Conservation (phyloP, 2,113 vertebrate genomes). For the Loxodonta africana region DNA sequence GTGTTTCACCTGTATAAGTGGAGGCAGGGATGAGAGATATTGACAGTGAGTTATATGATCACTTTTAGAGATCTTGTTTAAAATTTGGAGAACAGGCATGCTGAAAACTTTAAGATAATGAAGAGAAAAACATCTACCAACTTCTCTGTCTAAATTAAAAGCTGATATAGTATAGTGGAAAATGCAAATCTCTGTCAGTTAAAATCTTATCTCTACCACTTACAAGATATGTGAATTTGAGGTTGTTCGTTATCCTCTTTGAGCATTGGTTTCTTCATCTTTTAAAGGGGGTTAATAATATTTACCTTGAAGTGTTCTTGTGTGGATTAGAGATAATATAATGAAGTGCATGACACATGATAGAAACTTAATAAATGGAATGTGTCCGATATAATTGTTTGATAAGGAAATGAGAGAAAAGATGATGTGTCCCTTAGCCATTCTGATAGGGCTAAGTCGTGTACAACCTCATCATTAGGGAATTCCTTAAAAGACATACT, state of each 20-base stretch:
- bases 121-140: background rate
- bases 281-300: background rate
- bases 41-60: background rate
- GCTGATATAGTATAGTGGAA: background rate
- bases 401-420: background rate
- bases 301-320: background rate
- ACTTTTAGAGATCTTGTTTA: background rate
- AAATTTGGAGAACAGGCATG: background rate
- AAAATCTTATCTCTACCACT: background rate
- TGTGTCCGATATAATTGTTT: background rate
- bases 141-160: background rate
- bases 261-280: background rate
- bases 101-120: background rate
- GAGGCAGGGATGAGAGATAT: background rate
- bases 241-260: background rate
- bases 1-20: background rate
- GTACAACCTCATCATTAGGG: slow-evolving; percentile 12
- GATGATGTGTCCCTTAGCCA: slow-evolving; percentile 25
- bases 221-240: background rate
- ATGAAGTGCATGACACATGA: background rate
- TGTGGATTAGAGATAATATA: background rate
- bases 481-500: background rate
- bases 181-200: background rate
- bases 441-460: slow-evolving; percentile 29
- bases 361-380: slow-evolving; percentile 2